phyloP scores from a whole-genome alignment of 1,140 invertebrate genomes.

The Chelonus insularis region DNA sequence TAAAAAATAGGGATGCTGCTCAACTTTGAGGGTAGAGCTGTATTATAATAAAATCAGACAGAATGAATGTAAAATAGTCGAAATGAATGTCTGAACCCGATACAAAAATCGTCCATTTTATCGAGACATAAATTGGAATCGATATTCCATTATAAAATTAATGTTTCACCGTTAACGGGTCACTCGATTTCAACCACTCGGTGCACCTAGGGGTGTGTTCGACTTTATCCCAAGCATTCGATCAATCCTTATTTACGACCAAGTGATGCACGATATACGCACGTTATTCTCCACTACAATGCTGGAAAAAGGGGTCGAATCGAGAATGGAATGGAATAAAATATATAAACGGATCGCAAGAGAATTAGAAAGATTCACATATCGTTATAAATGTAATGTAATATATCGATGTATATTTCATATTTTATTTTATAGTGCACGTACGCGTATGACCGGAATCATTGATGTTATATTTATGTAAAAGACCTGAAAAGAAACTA shows the following conservation, averaged over 20 bases:
- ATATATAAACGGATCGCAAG: constrained; percentile 6
- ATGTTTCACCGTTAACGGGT: constrained; percentile 28
- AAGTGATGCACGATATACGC: constrained; percentile 26
- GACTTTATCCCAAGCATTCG: constrained; percentile 30
- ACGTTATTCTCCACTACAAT: constrained; percentile 5
- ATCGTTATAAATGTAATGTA: neutral
- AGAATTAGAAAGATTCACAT: neutral
- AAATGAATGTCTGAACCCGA: too few species aligned
- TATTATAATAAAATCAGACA: too few species aligned
- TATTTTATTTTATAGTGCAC: neutral
- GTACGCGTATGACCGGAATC: neutral
- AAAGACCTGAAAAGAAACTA: constrained; percentile 3
- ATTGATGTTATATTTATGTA: constrained; percentile 15
- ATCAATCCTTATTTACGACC: constrained; percentile 34
- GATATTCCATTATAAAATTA: constrained; percentile 30
- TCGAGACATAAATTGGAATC: constrained; percentile 22
- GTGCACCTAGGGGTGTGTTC: constrained; percentile 27
- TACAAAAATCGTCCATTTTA: constrained; percentile 6
- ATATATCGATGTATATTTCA: neutral
- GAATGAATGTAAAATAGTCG: too few species aligned
- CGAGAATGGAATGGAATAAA: constrained; percentile 1
- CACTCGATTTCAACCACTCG: constrained; percentile 19
- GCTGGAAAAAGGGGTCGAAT: constrained; percentile 14
- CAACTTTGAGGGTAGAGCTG: too few species aligned
- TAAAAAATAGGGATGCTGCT: too few species aligned